Evolutionary conservation across 2,888 invertebrate genomes (phyloP).

Genomic region (Plagodis pulveraria): DNA sequence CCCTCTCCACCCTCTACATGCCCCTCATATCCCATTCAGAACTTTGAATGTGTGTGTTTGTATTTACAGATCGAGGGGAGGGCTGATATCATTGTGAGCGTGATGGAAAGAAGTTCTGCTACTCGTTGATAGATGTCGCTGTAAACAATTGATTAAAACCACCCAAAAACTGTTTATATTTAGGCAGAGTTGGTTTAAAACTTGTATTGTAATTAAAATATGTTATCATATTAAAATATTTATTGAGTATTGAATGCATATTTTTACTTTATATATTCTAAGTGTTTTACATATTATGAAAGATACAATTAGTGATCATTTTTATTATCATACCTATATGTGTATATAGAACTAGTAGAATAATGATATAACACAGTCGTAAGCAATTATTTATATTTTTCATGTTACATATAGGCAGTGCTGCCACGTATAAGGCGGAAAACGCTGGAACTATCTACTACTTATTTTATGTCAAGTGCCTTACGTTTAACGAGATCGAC

Average conservation of each 20-base stretch:
- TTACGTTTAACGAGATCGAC: conserved; percentile 36
- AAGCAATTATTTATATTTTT: neutral
- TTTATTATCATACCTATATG: no score
- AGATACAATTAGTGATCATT: no score
- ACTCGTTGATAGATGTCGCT: conserved; percentile 76
- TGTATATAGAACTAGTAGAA: no score
- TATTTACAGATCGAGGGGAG: conserved; percentile 41
- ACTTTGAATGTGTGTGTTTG: conserved; percentile 45
- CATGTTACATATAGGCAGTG: conserved; percentile 46
- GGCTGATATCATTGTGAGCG: conserved; percentile 36
- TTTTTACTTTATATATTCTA: no score
- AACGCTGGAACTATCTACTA: conserved; percentile 58
- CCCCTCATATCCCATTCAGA: conserved; percentile 36
- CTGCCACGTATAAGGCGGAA: conserved; percentile 56
- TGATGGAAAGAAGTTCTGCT: conserved; percentile 56
- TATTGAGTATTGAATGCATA: neutral
- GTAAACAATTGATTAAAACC: conserved; percentile 1
- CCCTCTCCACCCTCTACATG: conserved; percentile 35
- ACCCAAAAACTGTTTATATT: no score
- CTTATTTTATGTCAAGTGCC: conserved; percentile 34
- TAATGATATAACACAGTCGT: conserved; percentile 8
- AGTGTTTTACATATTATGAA: no score
- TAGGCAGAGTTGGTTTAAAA: no score
- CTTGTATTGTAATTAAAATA: no score
- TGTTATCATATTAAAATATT: neutral